Base-by-base conservation (phyloP, 2,113 vertebrate species). In the Grantiella picta region DNA sequence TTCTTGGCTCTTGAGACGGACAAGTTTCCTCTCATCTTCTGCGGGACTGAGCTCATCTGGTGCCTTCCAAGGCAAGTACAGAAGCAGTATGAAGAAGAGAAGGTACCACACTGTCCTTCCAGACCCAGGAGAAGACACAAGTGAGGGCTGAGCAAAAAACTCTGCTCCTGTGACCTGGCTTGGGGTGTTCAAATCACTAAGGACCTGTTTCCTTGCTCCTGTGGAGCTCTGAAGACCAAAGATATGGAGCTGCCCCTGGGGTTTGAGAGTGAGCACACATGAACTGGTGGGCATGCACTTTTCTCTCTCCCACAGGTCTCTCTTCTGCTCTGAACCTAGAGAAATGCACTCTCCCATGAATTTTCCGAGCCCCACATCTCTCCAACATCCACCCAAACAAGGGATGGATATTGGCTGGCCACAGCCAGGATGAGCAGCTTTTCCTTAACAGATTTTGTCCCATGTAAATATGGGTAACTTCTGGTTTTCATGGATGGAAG, bases 381-480 rank as follows among this genome's bases (percentile, higher is more conserved):
- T 64, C 44, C 73, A 73, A 10, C 5, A 7, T 49, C 13, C 11
- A 42, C 25, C 22, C 25, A 60, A 50, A 19, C 12, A 40, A 73
- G 25, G 40, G 15, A 22, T n/a, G 24, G 44, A 36, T 21, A 11
- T 21, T 59, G 35, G 16, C 42, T 81, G 53, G 68, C 52, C 25
- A 16, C 0, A 3, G 7, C 28, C 27, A 35, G 31, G 60, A 31
- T 5, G 7, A 71, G 36, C 45, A 71, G 27, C 27, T 81, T 82
- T 68, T 77, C 47, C 31, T 24, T 19, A 15, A 11, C 3, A 20
- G 1, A 0, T 0, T 11, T 8, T 63, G 16, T 15, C 27, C 7
- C 33, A 4, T 40, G 11, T 53, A 54, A 53, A 4, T 47, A 12
- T 47, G 53, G 31, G 21, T 75, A 35, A 22, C 18, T 63, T 60